Evolutionary conservation across 2,797 vertebrate genomes (phyloP).

Genomic region (Neoniphon sammara): DNA sequence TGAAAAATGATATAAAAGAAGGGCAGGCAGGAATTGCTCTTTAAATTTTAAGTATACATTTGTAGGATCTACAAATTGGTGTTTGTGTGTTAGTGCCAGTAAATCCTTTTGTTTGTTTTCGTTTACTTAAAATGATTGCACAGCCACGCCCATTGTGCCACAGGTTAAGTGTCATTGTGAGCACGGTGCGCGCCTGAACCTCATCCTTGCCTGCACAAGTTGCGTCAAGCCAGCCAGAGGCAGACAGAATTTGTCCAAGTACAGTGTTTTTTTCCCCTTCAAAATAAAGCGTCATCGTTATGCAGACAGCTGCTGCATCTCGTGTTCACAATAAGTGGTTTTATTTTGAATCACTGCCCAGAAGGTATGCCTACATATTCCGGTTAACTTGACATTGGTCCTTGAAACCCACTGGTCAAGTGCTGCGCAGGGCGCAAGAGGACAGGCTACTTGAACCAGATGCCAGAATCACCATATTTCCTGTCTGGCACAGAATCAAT

Average conservation of each 20-base stretch:
- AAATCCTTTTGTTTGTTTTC: not conserved
- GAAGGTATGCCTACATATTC: not conserved
- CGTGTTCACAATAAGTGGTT: not conserved
- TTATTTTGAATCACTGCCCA: slow-evolving; percentile 31
- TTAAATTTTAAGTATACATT: not conserved
- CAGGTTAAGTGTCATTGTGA: not conserved
- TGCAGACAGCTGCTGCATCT: not conserved
- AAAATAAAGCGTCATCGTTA: slow-evolving; percentile 22
- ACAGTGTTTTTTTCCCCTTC: rapidly evolving
- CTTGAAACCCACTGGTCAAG: slow-evolving; percentile 5
- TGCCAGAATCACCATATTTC: slow-evolving; percentile 14
- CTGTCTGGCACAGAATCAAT: slow-evolving; percentile 13
- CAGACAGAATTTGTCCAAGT: not conserved
- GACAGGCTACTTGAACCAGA: slow-evolving; percentile 41
- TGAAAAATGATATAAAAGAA: no score
- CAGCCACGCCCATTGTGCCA: slow-evolving; percentile 2
- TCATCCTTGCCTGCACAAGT: not conserved
- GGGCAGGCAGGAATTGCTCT: not conserved
- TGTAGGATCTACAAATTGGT: not conserved
- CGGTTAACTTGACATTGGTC: slow-evolving; percentile 2
- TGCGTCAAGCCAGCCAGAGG: slow-evolving; percentile 15
- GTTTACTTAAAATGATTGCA: slow-evolving; percentile 13
- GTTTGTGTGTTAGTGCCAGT: not conserved
- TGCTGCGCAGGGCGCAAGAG: slow-evolving; percentile 23
- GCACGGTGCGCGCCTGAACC: slow-evolving; percentile 4